A percentile compares a stretch with the other conserved stretches of the same genome.
Evolutionary conservation across 2,888 invertebrate genomes (phyloP).

Genomic region (Gibbula magus): DNA sequence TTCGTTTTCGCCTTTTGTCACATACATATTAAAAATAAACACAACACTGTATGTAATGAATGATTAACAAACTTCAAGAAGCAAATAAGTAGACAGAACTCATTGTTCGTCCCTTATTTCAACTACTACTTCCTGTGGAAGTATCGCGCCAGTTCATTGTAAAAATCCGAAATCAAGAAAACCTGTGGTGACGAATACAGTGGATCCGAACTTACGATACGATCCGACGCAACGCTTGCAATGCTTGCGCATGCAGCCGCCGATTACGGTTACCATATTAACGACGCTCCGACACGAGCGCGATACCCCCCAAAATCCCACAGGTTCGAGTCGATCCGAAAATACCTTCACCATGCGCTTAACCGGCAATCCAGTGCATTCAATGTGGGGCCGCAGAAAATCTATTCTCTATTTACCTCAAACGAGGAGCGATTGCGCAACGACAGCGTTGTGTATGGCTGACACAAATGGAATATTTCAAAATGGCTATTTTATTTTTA

Average conservation of each 20-base stretch:
- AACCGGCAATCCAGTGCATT: not conserved
- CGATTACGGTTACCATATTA: not conserved
- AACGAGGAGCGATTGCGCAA: too few relatives aligned
- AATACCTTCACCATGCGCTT: not conserved
- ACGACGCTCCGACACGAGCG: not conserved
- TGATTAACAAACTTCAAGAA: too few relatives aligned
- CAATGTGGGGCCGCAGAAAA: too few relatives aligned
- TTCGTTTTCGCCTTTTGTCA: too few relatives aligned
- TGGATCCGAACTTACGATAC: not conserved
- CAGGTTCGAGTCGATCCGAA: conserved; percentile 6
- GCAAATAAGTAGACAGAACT: too few relatives aligned
- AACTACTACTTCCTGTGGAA: too few relatives aligned
- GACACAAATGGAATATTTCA: too few relatives aligned
- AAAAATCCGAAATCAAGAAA: not conserved
- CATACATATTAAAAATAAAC: too few relatives aligned
- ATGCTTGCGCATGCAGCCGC: not conserved
- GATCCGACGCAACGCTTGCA: not conserved
- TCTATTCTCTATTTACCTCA: not conserved
- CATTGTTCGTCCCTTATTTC: too few relatives aligned
- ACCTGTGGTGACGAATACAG: not conserved
- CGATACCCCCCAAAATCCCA: not conserved
- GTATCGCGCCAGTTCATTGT: too few relatives aligned
- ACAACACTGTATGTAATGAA: too few relatives aligned
- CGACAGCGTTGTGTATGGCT: too few relatives aligned
- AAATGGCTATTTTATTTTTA: not conserved